phyloP scores from a whole-genome alignment of 1,140 invertebrate species.

The Bombus balteatus region DNA sequence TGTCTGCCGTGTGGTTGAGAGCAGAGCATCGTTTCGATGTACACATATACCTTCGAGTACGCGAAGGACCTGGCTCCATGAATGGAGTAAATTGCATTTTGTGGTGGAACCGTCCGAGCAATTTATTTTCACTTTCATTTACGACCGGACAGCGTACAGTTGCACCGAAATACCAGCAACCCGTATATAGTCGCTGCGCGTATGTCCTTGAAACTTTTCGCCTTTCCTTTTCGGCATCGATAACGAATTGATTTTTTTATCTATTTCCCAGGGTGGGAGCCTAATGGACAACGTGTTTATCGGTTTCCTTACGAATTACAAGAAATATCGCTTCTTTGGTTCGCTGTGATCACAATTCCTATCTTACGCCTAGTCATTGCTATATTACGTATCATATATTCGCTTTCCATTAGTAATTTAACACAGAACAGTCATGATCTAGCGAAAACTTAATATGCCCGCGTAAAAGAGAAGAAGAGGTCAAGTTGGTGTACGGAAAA shows the following conservation, averaged over 20 bases:
- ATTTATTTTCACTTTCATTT: slow-evolving; percentile 66
- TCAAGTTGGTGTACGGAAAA: rapidly evolving
- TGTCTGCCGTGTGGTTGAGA: slow-evolving; percentile 22
- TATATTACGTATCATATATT: no score
- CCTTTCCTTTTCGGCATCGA: neutral
- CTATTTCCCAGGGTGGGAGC: no score
- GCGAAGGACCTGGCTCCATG: slow-evolving; percentile 44
- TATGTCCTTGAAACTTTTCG: slow-evolving; percentile 9
- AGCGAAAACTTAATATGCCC: no score
- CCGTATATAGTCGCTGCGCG: neutral
- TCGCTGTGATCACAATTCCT: no score
- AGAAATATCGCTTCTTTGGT: no score
- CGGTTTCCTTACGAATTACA: no score
- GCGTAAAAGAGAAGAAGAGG: no score
- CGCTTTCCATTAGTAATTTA: no score
- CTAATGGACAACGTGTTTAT: no score
- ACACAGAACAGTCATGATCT: no score
- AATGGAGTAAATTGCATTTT: slow-evolving; percentile 61
- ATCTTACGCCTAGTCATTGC: no score
- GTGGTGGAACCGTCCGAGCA: slow-evolving; percentile 45
- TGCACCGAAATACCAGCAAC: neutral
- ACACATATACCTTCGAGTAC: neutral
- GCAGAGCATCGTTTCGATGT: neutral
- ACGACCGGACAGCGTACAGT: slow-evolving; percentile 28
- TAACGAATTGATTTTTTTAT: neutral